These are phyloP conservation scores for Neotoxoptera formosana DNA, from an alignment of 1,140 invertebrate genomes.

Conservation along the genomic window DNA sequence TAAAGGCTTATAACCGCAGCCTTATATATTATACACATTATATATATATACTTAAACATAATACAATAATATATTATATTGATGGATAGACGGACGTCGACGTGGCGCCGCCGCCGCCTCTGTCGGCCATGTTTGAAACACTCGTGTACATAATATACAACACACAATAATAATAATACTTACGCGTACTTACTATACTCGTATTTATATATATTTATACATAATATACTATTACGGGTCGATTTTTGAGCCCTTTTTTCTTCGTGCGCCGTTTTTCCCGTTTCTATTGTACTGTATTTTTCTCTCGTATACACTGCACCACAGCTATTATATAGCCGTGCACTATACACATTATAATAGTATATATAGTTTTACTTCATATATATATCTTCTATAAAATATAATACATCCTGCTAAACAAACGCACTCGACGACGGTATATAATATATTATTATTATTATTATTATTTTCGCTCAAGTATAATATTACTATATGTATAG, in stretches of 20 bases:
- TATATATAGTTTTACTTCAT: not conserved
- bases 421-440: not conserved
- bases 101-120: slow-evolving; percentile 24
- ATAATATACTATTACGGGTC: not conserved
- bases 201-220: not conserved
- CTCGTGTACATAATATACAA: not conserved
- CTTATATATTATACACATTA: not conserved
- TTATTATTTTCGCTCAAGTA: not conserved
- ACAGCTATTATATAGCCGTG: too few relatives aligned
- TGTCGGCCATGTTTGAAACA: slow-evolving; percentile 22
- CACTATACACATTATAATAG: not conserved
- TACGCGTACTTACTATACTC: not conserved
- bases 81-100: slow-evolving; percentile 12
- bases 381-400: not conserved
- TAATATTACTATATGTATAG: not conserved
- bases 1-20: not conserved
- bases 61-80: not conserved
- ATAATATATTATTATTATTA: not conserved
- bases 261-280: not conserved
- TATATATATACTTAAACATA: not conserved
- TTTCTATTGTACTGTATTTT: not conserved
- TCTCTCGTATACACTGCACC: not conserved
- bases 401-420: not conserved
- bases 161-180: not conserved
- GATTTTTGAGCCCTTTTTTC: not conserved